Base-by-base conservation (phyloP, 2,797 vertebrate genomes). In the Lithobates pipiens region DNA sequence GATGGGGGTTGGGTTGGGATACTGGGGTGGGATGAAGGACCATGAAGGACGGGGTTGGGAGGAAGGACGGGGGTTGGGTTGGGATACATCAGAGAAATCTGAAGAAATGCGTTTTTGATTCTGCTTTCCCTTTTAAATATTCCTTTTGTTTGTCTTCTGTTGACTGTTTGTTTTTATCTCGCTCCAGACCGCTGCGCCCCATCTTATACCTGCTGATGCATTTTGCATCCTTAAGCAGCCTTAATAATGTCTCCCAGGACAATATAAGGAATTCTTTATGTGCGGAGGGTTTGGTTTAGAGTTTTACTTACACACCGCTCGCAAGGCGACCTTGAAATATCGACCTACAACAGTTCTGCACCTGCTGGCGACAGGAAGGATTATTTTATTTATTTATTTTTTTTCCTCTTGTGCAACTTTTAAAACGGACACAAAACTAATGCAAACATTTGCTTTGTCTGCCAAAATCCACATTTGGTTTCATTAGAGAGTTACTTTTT, bases 271-370 rank as follows among this genome's bases (percentile, higher is more conserved):
- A 34, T 34, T 34, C 32, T 71, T 39, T 72, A 70, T 34, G 70
- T 42, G 36, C n/a, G 0, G 70, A 72, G 10, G 9, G 23, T 34
- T 71, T 18, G 16, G 70, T 42, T 16, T 42, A 9, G 25, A 42
- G 61, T 65, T 65, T 65, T 65, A 7, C 61, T 63, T 63, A 25
- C n/a, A 63, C 6, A n/a, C 8, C 2, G 70, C 70, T 72, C 70
- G 39, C 18, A 39, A 72, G 34, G 70, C 70, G 21, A 42, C 70
- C 18, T 42, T 42, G 21, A 21, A 42, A 10, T 10, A 39, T n/a
- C 21, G 70, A 77, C 75, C 75, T 77, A 61, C 76, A 65, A 42
- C 61, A 61, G 32, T 67, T 77, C 23, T 32, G 21, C 76, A 79
- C 63, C 77, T 79, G 77, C 77, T 27, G 61, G 7, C 13, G 50